These are phyloP conservation scores for Fissipunctia ypsillon DNA, from an alignment of 2,888 invertebrate species.

Conservation along the genomic window DNA sequence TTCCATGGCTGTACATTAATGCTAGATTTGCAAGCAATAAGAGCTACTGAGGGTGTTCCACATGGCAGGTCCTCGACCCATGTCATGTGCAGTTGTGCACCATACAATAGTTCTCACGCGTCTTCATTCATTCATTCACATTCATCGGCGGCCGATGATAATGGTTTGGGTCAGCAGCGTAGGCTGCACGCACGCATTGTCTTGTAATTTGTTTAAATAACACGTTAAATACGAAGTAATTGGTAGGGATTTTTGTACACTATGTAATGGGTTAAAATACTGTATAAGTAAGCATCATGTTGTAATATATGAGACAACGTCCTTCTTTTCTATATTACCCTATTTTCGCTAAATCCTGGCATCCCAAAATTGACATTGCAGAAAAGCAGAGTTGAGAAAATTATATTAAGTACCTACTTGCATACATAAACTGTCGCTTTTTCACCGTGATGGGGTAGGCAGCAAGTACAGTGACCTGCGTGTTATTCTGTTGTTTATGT, in stretches of 20 bases:
- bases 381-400: neutral
- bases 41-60: slow-evolving; percentile 28
- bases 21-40: neutral
- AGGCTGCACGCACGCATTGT: slow-evolving; percentile 44
- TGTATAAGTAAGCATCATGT: neutral
- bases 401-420: neutral
- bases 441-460: neutral
- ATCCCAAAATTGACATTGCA: neutral
- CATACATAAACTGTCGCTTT: neutral
- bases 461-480: no score
- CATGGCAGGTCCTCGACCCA: slow-evolving; percentile 32
- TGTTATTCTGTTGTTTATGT: no score
- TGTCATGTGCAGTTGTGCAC: slow-evolving; percentile 6
- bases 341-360: neutral
- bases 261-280: neutral
- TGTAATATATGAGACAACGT: neutral
- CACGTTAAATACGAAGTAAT: slow-evolving; percentile 5
- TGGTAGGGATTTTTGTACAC: slow-evolving; percentile 13
- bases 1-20: no score
- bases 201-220: slow-evolving; percentile 40
- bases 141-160: slow-evolving; percentile 33
- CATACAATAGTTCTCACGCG: slow-evolving; percentile 59
- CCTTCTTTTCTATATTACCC: no score
- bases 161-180: slow-evolving; percentile 42
- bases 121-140: no score